phyloP scores from a whole-genome alignment of 2,888 invertebrate species.

The Eustalomyia histrio region DNA sequence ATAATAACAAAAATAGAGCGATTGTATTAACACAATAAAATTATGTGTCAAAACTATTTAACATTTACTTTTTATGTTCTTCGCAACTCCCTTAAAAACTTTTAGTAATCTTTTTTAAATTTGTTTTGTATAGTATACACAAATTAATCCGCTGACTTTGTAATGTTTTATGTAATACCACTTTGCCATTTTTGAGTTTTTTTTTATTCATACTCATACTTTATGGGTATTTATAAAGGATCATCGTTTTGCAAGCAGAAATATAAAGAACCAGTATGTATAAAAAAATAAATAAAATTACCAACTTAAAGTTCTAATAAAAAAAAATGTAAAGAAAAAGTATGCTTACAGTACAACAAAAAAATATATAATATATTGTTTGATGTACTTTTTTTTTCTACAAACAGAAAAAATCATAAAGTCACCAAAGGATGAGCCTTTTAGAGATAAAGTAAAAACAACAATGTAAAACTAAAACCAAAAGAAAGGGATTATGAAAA shows the following conservation, averaged over 20 bases:
- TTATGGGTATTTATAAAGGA: conserved; percentile 29
- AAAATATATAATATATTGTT: too few relatives aligned
- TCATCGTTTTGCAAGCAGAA: conserved; percentile 26
- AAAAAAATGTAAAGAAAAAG: conserved; percentile 16
- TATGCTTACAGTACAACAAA: conserved; percentile 23
- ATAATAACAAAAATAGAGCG: too few relatives aligned
- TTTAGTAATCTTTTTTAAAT: too few relatives aligned
- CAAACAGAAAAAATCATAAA: conserved; percentile 19
- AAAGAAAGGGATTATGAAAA: conserved; percentile 46
- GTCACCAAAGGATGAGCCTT: conserved; percentile 40
- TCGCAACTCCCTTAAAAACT: too few relatives aligned
- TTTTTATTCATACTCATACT: neutral
- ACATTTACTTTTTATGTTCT: too few relatives aligned
- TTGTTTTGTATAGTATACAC: neutral
- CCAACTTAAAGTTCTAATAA: conserved; percentile 16
- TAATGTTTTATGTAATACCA: neutral
- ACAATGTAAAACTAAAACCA: conserved; percentile 2
- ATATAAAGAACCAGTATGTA: neutral
- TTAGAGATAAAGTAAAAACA: conserved; percentile 36
- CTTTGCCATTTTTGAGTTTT: neutral
- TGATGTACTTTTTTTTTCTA: conserved; percentile 9
- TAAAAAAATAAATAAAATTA: conserved; percentile 18
- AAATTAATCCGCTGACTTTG: neutral
- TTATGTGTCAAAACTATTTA: too few relatives aligned
- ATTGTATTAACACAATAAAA: too few relatives aligned